These are phyloP conservation scores for Potamarius usumacintae DNA, from an alignment of 2,113 vertebrate species.

Conservation along the genomic window DNA sequence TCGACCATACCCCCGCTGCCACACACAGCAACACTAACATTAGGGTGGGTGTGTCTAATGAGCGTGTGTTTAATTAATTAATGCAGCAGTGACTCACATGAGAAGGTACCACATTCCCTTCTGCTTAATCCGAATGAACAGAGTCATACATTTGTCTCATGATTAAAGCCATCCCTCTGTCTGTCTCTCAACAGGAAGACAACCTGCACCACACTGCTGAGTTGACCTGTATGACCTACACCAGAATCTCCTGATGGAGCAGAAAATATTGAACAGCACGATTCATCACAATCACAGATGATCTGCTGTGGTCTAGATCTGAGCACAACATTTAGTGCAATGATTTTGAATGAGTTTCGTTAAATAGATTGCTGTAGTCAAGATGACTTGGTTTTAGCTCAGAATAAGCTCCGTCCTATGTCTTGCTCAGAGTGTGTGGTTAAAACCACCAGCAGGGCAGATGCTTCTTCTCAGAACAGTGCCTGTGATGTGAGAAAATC, in stretches of 20 bases:
- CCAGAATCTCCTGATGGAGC: background rate
- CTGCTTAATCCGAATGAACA: background rate
- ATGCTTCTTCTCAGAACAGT: too few species aligned
- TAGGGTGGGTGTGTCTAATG: background rate
- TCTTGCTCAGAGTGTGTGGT: too few species aligned
- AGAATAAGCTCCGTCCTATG: too few species aligned
- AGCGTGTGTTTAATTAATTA: background rate
- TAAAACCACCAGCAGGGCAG: too few species aligned
- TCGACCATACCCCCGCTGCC: too few species aligned
- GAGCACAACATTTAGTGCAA: background rate
- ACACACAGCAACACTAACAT: background rate
- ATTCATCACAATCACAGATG: background rate
- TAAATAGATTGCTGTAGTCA: background rate
- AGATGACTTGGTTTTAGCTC: too few species aligned
- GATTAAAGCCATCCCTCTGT: background rate
- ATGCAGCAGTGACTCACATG: background rate
- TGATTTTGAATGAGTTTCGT: background rate
- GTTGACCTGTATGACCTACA: background rate
- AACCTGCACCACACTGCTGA: background rate
- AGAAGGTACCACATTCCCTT: background rate
- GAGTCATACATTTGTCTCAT: background rate
- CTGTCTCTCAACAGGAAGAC: background rate
- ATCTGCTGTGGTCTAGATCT: background rate
- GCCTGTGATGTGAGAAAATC: too few species aligned
- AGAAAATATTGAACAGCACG: background rate